Percentiles rank a stretch among this genome's conserved stretches.
Evolutionary conservation across 2,113 vertebrate species (phyloP).

Genomic region (Myocastor coypus): DNA sequence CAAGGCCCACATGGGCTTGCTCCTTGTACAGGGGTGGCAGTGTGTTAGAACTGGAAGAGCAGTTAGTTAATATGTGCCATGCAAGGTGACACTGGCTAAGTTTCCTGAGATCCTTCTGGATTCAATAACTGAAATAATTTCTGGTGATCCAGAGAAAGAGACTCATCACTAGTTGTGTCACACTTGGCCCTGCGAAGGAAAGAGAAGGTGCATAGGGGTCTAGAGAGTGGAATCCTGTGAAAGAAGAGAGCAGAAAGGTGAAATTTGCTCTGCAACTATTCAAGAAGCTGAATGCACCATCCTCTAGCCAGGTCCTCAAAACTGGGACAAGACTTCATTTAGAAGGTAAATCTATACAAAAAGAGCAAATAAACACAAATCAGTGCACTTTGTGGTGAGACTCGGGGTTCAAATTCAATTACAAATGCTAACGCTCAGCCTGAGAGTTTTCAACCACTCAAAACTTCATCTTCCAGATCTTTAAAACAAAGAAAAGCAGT

Average conservation of each 20-base stretch:
- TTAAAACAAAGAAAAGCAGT: not conserved
- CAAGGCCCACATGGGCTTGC: fast-evolving
- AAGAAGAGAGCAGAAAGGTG: not conserved
- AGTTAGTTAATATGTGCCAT: not conserved
- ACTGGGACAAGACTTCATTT: not conserved
- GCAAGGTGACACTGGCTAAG: not conserved
- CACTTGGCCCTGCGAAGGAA: not conserved
- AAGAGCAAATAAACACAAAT: not conserved
- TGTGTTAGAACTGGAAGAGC: not conserved
- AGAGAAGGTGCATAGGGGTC: not conserved
- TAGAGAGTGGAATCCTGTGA: not conserved
- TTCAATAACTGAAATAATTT: not conserved
- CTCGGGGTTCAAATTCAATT: conserved; percentile 5
- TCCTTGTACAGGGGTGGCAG: not conserved
- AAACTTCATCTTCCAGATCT: not conserved
- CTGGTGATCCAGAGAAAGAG: not conserved
- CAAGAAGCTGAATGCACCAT: not conserved
- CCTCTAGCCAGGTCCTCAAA: not conserved
- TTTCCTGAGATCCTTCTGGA: not conserved
- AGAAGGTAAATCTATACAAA: not conserved
- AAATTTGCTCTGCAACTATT: not conserved
- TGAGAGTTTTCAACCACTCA: not conserved
- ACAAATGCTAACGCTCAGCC: not conserved
- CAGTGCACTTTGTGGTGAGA: not conserved
- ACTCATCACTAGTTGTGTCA: not conserved